Percentiles rank a stretch among this genome's conserved stretches.
These are phyloP conservation scores for Silurus aristotelis DNA, from an alignment of 2,797 vertebrate species.

Conservation along the genomic window DNA sequence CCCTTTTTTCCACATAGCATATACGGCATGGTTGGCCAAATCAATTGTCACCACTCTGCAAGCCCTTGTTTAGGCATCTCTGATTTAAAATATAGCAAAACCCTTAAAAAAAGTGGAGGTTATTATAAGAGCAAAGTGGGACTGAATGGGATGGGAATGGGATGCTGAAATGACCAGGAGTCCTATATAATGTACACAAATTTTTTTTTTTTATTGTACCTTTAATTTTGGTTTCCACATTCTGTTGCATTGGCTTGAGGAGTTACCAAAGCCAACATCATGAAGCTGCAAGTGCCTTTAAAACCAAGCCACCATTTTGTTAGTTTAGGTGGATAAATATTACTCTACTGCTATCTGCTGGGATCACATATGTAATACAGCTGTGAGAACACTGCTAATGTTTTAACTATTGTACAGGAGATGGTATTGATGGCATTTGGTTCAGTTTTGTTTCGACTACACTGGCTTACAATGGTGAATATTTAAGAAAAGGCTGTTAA, in stretches of 20 bases:
- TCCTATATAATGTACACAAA: not conserved
- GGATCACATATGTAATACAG: constrained; percentile 10
- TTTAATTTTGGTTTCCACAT: not conserved
- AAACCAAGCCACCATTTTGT: not conserved
- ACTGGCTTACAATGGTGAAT: not conserved
- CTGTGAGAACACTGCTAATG: not conserved
- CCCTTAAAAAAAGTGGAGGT: not conserved
- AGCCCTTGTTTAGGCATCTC: no score
- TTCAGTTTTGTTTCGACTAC: not conserved
- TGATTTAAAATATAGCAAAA: not conserved
- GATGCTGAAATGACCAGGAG: not conserved
- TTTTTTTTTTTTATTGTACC: not conserved
- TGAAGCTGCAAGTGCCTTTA: not conserved
- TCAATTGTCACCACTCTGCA: no score
- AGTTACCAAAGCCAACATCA: no score
- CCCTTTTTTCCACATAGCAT: no score
- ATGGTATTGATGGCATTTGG: not conserved
- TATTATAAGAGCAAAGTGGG: not conserved
- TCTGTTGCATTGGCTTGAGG: not conserved
- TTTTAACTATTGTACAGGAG: not conserved
- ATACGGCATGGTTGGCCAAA: no score
- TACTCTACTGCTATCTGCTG: constrained; percentile 37
- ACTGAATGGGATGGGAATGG: not conserved
- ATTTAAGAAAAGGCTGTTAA: not conserved
- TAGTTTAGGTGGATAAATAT: not conserved